A percentile compares a stretch with the other conserved stretches of the same genome.
Conservation (phyloP, 2,113 vertebrate species). For the Hydrolagus affinis region DNA sequence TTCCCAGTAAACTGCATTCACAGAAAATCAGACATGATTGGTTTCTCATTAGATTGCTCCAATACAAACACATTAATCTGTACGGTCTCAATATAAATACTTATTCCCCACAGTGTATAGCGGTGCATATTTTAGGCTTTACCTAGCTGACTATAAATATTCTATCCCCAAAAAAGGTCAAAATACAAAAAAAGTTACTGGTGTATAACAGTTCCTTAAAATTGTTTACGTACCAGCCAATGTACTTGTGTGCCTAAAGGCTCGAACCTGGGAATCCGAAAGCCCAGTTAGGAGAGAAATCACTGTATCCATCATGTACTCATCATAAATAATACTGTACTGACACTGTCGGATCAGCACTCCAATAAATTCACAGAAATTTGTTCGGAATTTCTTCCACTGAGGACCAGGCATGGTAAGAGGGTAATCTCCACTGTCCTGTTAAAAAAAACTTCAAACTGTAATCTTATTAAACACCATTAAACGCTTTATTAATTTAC, state of each 20-base stretch:
- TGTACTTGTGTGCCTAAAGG: constrained; percentile 96
- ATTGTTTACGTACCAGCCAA: constrained; percentile 76
- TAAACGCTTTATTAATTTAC: not conserved
- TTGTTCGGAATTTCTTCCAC: constrained; percentile 98
- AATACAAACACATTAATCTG: too few relatives aligned
- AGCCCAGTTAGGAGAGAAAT: constrained; percentile 96
- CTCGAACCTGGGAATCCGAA: constrained; percentile 95
- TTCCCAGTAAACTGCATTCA: too few relatives aligned
- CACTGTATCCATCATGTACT: constrained; percentile 99
- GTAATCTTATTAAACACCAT: not conserved
- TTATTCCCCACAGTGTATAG: too few relatives aligned
- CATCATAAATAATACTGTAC: constrained; percentile 98
- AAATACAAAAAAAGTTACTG: too few relatives aligned
- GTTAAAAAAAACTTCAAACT: constrained; percentile 34
- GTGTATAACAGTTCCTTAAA: too few relatives aligned
- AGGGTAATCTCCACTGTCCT: constrained; percentile 97
- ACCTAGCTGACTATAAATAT: too few relatives aligned
- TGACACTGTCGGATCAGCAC: constrained; percentile 96
- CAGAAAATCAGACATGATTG: too few relatives aligned
- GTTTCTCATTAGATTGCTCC: too few relatives aligned
- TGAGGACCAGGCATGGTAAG: constrained; percentile 95
- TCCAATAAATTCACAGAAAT: constrained; percentile 97
- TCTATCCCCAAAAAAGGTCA: too few relatives aligned
- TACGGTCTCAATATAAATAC: too few relatives aligned
- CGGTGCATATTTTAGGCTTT: too few relatives aligned